Base-by-base conservation (phyloP, 1,140 invertebrate species). In the Cotesia glomerata region DNA sequence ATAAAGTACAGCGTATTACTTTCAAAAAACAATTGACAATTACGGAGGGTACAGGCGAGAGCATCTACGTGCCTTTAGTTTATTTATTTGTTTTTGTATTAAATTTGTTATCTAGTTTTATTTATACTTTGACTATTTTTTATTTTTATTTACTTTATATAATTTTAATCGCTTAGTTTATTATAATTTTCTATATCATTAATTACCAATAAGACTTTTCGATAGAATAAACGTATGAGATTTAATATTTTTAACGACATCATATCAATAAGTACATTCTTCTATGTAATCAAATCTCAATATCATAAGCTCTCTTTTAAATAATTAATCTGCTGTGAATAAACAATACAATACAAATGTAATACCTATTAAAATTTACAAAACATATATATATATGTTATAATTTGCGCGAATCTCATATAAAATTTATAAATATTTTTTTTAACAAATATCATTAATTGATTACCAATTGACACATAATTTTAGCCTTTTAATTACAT, bases 1-100 rank as follows among this genome's bases (percentile, higher is more conserved):
- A 84, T 79, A 84, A 82, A 84, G 79, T 84, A 83, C 79, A 80
- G 77, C 74, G 77, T 81, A 79, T 85, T 87, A 87, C 85, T 86
- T 87, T 87, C 84, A 87, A 84, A 86, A 87, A 87, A 83, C 82
- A 87, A 87, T 87, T 87, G 85, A 87, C 85, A 80, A 86, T 79
- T 80, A 81, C 74, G 75, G 79, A 82, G 80, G 82, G 79, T 82
- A 80, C 76, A 80, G 78, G 79, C 79, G 77, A 76, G 71, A 69
- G 69, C 68, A 68, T 67, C 67, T 70, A 71, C 34, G 39, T 73
- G 68, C 69, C 71, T 63, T 76, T 75, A 72, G 75, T 69, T 70
- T 70, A 58, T 66, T 58, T 70, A 69, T 61, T 70, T 64, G 70
- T 63, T 34, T 71, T 70, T 13, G 51, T 70, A 58, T 32, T 49